Base-by-base conservation (phyloP, 2,113 vertebrate genomes). In the Nematolebias whitei region DNA sequence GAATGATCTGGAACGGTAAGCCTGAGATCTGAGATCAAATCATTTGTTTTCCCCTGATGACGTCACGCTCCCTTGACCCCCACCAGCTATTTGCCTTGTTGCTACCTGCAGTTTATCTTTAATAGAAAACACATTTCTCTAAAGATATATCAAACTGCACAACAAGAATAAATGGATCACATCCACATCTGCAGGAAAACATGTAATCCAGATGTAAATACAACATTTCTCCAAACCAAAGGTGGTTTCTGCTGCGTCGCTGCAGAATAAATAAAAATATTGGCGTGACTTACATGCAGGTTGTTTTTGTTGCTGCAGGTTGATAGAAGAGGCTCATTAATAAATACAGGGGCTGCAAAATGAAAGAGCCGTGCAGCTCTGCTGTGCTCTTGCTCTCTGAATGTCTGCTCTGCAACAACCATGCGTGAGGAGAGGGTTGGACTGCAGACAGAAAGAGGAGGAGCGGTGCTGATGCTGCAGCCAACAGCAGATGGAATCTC, bases 381-480 rank as follows among this genome's bases (percentile, higher is more conserved):
- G 19, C 64, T 65, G 29, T 66, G 20, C 41, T 67, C 53, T 40
- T 43, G 43, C 45, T 68, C 52, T 22, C 39, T 53, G 18, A 19
- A 58, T 48, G 58, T 48, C 15, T 51, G 59, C 58, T 32, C 49
- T 68, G 7, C 20, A 48, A 41, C 19, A 59, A 43, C 51, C 53
- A 57, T 54, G 71, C 53, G 41, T 5, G 62, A n/a, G 56, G 38
- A 65, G 63, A 66, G 61, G 29, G 49, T 59, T 39, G 19, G 76
- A 80, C 73, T 83, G 84, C 79, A 61, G 86, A 85, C 71, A 71
- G 78, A 54, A 80, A 71, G 61, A 56, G 67, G 68, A 63, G 70
- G 62, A 61, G 76, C 23, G 89, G 80, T 90, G 85, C 87, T 90
- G 89, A 89, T 89, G 89, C 83, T 89, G 89, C 88, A 84, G 79